Percentiles rank a stretch among this genome's conserved stretches.
Evolutionary conservation across 2,113 vertebrate genomes (phyloP).

Genomic region (Protomyctophum bolini): DNA sequence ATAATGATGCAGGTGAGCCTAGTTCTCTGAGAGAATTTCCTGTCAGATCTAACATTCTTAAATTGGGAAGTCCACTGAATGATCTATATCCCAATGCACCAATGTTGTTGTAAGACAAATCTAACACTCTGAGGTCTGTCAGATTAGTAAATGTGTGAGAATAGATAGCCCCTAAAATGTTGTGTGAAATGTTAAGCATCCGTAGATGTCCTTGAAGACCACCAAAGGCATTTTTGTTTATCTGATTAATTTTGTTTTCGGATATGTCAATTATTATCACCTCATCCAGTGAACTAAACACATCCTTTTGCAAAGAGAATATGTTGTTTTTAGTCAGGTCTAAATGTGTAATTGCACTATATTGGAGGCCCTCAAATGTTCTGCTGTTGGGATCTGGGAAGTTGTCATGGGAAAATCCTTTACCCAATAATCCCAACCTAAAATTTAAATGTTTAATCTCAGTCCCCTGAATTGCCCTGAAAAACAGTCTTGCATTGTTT

Average conservation of each 20-base stretch:
- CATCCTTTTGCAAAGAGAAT: constrained; percentile 73
- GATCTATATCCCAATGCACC: constrained; percentile 69
- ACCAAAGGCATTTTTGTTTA: constrained; percentile 77
- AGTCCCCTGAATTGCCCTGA: constrained; percentile 77
- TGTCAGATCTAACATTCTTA: constrained; percentile 76
- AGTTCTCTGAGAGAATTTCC: constrained; percentile 83
- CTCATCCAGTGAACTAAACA: constrained; percentile 75
- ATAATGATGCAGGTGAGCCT: constrained; percentile 59
- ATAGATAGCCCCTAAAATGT: constrained; percentile 84
- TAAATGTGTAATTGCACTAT: constrained; percentile 70
- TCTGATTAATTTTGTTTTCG: constrained; percentile 84
- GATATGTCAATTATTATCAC: constrained; percentile 75
- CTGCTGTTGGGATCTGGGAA: constrained; percentile 77
- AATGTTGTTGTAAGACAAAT: constrained; percentile 88
- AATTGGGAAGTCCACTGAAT: constrained; percentile 73
- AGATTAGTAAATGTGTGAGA: constrained; percentile 78
- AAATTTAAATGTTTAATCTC: constrained; percentile 69
- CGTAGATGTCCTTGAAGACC: constrained; percentile 77
- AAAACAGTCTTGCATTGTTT: constrained; percentile 57
- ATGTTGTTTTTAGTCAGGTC: constrained; percentile 78
- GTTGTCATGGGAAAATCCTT: constrained; percentile 79
- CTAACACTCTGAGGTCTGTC: constrained; percentile 61
- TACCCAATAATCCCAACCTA: constrained; percentile 63
- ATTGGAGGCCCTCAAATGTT: constrained; percentile 82
- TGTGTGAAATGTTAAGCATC: constrained; percentile 82